phyloP scores from a whole-genome alignment of 2,888 invertebrate genomes.

The Cyrtodaria siliqua region DNA sequence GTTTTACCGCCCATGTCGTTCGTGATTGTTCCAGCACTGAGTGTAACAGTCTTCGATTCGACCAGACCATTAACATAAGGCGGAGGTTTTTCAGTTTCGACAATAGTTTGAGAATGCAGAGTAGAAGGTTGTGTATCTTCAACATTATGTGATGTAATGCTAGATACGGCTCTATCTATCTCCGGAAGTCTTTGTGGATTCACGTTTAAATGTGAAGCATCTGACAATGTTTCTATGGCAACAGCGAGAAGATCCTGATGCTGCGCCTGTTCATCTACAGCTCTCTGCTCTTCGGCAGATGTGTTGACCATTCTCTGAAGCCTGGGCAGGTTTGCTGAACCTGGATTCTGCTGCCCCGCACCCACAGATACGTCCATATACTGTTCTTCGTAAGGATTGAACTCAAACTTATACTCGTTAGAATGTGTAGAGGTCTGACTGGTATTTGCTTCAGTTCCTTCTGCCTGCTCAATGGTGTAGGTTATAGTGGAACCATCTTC shows the following conservation, averaged over 20 bases:
- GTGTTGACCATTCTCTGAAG: constrained; percentile 8
- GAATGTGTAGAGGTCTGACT: constrained; percentile 16
- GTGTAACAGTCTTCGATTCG: constrained; percentile 45
- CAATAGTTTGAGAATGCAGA: background rate
- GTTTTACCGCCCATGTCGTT: constrained; percentile 56
- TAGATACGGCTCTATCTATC: constrained; percentile 19
- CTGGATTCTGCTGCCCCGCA: background rate
- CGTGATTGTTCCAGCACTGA: constrained; percentile 49
- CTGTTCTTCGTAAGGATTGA: constrained; percentile 47
- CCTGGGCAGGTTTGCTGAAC: constrained; percentile 8
- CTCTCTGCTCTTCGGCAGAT: constrained; percentile 3
- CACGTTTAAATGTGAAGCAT: constrained; percentile 21
- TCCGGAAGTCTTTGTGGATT: constrained; percentile 13
- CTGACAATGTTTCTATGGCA: constrained; percentile 56
- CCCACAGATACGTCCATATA: constrained; percentile 57
- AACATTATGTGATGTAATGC: constrained; percentile 1
- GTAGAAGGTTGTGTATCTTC: background rate
- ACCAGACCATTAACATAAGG: constrained; percentile 45
- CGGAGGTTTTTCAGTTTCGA: background rate
- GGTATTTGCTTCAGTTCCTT: background rate
- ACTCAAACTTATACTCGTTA: constrained; percentile 41
- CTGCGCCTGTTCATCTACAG: constrained; percentile 44
- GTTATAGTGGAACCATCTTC: constrained; percentile 23
- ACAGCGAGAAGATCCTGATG: constrained; percentile 62
- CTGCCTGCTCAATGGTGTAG: constrained; percentile 16